Evolutionary conservation across 2,113 vertebrate genomes (phyloP), one percentile per base, ranked within the genome.

Genomic region (Pycnonotus jocosus): DNA sequence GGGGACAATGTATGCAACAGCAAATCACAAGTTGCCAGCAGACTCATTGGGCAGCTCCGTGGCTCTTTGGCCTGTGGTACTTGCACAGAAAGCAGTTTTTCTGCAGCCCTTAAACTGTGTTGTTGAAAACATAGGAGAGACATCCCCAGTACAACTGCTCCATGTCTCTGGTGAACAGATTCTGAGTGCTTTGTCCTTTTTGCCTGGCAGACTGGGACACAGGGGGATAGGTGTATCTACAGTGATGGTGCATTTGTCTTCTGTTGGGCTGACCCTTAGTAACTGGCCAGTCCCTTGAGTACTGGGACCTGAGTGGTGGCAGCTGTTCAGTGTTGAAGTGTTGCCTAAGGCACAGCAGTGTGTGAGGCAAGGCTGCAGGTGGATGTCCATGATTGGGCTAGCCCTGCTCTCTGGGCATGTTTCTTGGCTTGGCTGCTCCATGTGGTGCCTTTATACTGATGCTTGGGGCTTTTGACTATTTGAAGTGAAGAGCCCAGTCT

Each of bases 1-100:
- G 95, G 91, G 94, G 83, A 95, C 90, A 82, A 9, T 0, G 86
- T 85, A 86, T 93, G 92, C 91, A 23, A 87, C 56, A 97, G 94
- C 79, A 92, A 97, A 51, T 48, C 18, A 4, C 18, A 7, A 91
- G 84, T 64, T 58, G 45, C 90, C 57, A 20, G 53, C 65, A 25
- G 65, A 57, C 44, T 68, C 44, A 1, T 22, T 1, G 12, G 31
- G 57, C 71, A 44, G n/a, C 35, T 71, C 53, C 47, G 2, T 64
- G 48, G 7, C 83, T 73, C 73, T 9, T 7, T 28, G 61, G 15
- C 83, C 91, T 58, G 68, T 0, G 31, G 85, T 20, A 3, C 87
- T 93, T 45, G 13, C 2, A 92, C 95, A 97, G 24, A 73, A 69
- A 37, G 7, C 48, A 4, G 0, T 2, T 58, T 90, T 74, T 50